Evolutionary conservation across 2,888 invertebrate genomes (phyloP), one percentile per base, ranked within the genome.

Genomic region (Cremastinae sp.): DNA sequence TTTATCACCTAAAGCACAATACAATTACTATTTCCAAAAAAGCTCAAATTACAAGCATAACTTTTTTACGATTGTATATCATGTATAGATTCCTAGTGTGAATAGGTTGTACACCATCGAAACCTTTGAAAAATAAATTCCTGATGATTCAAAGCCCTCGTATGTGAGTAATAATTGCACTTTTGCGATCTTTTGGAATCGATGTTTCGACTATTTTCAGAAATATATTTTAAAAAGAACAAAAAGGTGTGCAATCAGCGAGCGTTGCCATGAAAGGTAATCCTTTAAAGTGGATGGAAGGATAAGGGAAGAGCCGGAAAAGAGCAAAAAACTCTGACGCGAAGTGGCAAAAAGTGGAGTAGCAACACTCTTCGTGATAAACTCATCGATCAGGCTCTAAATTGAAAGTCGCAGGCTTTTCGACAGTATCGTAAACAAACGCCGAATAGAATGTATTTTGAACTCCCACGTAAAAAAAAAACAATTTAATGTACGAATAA

Each of bases 301-400:
- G 34, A 28, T 12, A n/a, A n/a, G 3, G 9, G 12, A 53, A 28
- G 2, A 28, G 28, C 22, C 4, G 5, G 53, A 1, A 22, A 12
- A 9, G 12, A 22, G 28, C 10, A 0, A 7, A 14, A 22, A 43
- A 22, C 41, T 38, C 0, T 14, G 20, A 20, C 20, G 38, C n/a
- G n/a, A n/a, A n/a, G 38, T 22, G 8, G 43, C 18, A 43, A 43
- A 22, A 43, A 43, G 38, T 3, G 43, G 10, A 22, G 7, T n/a
- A 18, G 28, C 20, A 5, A 12, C 2, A 12, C 4, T 41, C 41
- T 41, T 12, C 38, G 20, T 18, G 22, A 3, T 5, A 20, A 20
- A 59, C 1, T 28, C 58, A 59, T 59, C 43, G 58, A 59, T 59
- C 58, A 59, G 43, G 12, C 12, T 12, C 43, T 22, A 59, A 43